A percentile compares a stretch with the other conserved stretches of the same genome.
These are phyloP conservation scores for Tachycineta bicolor DNA, from an alignment of 2,113 vertebrate species.

Conservation along the genomic window DNA sequence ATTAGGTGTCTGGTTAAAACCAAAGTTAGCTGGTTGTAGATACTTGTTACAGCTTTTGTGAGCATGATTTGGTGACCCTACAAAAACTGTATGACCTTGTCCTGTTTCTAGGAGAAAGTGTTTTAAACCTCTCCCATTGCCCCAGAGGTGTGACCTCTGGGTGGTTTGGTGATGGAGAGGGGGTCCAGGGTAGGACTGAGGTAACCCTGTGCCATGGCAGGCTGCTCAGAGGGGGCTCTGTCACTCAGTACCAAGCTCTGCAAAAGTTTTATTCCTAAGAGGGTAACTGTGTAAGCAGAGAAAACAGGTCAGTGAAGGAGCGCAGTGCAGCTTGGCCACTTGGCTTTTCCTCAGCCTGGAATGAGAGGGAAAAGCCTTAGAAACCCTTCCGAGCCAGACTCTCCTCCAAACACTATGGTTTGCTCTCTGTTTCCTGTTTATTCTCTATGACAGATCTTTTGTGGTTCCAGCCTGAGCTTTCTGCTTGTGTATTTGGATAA, in stretches of 20 bases:
- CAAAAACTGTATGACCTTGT: neutral
- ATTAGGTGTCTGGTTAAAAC: neutral
- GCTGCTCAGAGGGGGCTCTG: neutral
- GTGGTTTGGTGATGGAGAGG: neutral
- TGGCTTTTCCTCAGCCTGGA: neutral
- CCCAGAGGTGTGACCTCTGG: neutral
- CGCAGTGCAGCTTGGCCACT: neutral
- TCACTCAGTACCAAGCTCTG: neutral
- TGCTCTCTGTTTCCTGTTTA: neutral
- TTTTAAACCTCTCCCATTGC: neutral
- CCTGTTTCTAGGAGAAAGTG: neutral
- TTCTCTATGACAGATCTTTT: neutral
- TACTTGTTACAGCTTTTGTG: neutral
- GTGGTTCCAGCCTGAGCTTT: neutral
- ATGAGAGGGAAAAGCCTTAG: neutral
- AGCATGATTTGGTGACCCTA: neutral
- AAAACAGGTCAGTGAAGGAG: neutral
- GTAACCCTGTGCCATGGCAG: accelerated
- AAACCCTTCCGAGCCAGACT: neutral
- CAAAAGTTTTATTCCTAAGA: neutral
- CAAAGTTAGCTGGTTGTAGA: neutral
- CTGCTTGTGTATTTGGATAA: neutral
- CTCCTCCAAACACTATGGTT: neutral
- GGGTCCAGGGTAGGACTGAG: neutral
- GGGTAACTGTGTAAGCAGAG: neutral